Percentiles rank a stretch among this genome's conserved stretches.
Evolutionary conservation across 53 echinoderm and acorn worm species (phyloP).

Genomic region (Pentamera pediparva): DNA sequence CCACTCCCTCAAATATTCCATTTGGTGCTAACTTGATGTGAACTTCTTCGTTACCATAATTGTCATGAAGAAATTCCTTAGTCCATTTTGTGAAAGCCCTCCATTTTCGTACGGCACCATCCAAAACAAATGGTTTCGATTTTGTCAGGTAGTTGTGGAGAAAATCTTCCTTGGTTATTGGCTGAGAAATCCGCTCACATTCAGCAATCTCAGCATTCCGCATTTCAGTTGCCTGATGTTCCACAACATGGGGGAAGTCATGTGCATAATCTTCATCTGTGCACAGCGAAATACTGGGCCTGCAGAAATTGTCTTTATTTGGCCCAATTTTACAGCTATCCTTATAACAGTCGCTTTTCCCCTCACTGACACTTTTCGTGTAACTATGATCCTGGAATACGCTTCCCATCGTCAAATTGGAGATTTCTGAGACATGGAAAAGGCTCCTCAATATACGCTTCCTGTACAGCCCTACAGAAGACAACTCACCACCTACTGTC

Average conservation of each 20-base stretch:
- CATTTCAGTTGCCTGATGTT: not conserved
- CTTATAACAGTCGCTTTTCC: too few species aligned
- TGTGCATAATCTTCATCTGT: not conserved
- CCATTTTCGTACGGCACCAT: slow-evolving; percentile 60
- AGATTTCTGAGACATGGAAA: slow-evolving; percentile 41
- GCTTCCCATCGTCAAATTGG: slow-evolving; percentile 45
- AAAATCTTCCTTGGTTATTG: slow-evolving; percentile 57
- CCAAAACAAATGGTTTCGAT: slow-evolving; percentile 71
- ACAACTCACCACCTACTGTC: slow-evolving; percentile 35
- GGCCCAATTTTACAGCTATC: not conserved
- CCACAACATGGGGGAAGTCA: not conserved
- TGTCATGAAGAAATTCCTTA: slow-evolving; percentile 46
- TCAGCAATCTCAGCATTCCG: slow-evolving; percentile 7
- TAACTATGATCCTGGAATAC: not conserved
- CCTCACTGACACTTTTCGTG: not conserved
- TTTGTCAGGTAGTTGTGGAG: slow-evolving; percentile 54
- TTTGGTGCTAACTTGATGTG: slow-evolving; percentile 88
- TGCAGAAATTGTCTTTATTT: not conserved
- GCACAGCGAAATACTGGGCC: not conserved
- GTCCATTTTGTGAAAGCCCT: slow-evolving; percentile 72
- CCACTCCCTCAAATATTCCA: slow-evolving; percentile 87
- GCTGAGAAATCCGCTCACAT: slow-evolving; percentile 53
- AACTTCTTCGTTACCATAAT: slow-evolving; percentile 55
- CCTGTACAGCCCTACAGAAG: slow-evolving; percentile 52
- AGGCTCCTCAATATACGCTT: slow-evolving; percentile 59